Evolutionary conservation across 2,888 invertebrate genomes (phyloP), one percentile per base, ranked within the genome.

Genomic region (Spodoptera littoralis): DNA sequence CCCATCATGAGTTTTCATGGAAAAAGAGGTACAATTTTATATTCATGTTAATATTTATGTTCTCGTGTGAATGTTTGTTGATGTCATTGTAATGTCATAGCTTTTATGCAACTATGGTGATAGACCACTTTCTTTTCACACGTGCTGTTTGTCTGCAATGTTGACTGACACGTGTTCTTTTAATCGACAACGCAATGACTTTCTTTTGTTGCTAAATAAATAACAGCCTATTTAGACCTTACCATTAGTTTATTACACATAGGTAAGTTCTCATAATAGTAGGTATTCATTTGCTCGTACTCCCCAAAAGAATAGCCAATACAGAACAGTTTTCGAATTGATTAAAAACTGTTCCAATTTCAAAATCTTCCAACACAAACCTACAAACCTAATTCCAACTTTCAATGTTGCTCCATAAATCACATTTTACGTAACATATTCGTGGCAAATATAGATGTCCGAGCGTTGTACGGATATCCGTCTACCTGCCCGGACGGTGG

Each of bases 401-500:
- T 22, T 47, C 18, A 12, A 36, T 42, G 22, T 24, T 5, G 0
- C 13, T 43, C 22, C 11, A 30, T n/a, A 8, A 53, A 58, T 53
- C 27, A 46, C 60, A 68, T 75, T 60, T 24, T 43, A 62, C 42
- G 22, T 59, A 48, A 65, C 9, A 62, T 53, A 55, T 64, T 65
- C 49, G 57, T 61, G 55, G 52, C 11, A 45, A 60, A 70, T 60
- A 57, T 48, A 65, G 58, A 8, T 71, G 60, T 65, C 70, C 65
- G 56, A 67, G 13, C 24, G 41, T 56, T 55, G 47, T 45, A 24
- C 73, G 73, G 70, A 79, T 71, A 70, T 77, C 77, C 65, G 66
- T 67, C 36, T 77, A 71, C 76, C 72, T 76, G 66, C 53, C 67
- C 70, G 68, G 64, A 72, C 65, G 67, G 47, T 43, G 56, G 52